These are phyloP conservation scores for Ypsolopha sequella DNA, from an alignment of 2,888 invertebrate genomes.

Conservation along the genomic window DNA sequence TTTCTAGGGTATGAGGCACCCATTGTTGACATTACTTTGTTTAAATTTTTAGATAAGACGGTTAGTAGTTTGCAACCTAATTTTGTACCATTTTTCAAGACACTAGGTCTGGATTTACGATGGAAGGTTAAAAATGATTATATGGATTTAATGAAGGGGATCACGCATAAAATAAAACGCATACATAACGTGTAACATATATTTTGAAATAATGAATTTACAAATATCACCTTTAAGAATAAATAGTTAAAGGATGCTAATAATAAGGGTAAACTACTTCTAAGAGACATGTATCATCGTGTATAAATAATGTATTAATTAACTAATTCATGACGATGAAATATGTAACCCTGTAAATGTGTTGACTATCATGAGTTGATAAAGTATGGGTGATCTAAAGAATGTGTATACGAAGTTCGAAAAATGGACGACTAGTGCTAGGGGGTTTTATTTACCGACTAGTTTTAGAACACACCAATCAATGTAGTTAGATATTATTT, in stretches of 20 bases:
- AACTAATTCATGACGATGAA: background rate
- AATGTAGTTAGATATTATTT: no score
- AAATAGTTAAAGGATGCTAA: slow-evolving; percentile 18
- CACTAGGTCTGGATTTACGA: background rate
- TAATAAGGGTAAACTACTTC: background rate
- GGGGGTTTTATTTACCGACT: no score
- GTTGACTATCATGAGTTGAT: background rate
- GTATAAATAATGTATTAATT: background rate
- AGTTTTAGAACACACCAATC: no score
- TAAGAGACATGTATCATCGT: background rate
- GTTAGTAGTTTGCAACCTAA: background rate
- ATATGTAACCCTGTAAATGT: background rate
- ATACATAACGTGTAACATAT: slow-evolving; percentile 62
- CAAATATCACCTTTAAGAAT: slow-evolving; percentile 53
- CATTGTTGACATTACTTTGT: no score
- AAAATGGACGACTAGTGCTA: no score
- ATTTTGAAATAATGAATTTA: slow-evolving; percentile 61
- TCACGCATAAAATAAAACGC: slow-evolving; percentile 57
- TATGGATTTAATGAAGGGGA: background rate
- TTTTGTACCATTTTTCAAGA: background rate
- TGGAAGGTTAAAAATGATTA: background rate
- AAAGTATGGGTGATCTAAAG: no score
- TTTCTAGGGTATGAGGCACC: no score
- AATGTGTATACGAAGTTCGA: no score
- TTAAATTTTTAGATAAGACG: background rate